Evolutionary conservation across 1,140 invertebrate genomes (phyloP).

Genomic region (Eurosta solidaginis): DNA sequence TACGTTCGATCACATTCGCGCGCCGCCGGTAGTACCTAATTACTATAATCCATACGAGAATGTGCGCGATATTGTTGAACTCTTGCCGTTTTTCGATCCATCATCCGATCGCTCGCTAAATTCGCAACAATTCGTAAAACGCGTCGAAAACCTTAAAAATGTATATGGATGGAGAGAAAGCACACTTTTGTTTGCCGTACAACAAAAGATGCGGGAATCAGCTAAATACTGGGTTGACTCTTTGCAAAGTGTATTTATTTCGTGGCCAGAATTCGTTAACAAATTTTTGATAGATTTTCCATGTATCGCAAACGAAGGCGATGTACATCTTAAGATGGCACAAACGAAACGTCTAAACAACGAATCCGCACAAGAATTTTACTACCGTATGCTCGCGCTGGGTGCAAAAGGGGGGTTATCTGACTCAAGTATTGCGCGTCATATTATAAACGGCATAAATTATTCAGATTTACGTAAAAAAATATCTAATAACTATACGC

Average conservation of each 20-base stretch:
- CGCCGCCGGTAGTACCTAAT: no score
- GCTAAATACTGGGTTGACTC: no score
- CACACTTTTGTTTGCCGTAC: conserved; percentile 10
- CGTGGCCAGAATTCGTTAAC: no score
- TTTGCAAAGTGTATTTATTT: no score
- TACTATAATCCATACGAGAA: neutral
- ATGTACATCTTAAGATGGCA: no score
- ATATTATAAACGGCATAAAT: conserved; percentile 21
- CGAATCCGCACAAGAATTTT: neutral
- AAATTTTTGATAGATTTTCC: no score
- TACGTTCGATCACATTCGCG: no score
- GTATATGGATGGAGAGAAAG: neutral
- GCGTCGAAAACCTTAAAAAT: neutral
- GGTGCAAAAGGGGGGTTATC: neutral
- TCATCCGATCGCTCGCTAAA: neutral
- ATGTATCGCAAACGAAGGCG: neutral
- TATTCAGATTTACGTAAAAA: neutral
- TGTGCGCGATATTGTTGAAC: neutral
- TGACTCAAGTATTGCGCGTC: neutral
- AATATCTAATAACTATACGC: neutral
- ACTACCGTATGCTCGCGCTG: neutral
- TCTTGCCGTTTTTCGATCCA: no score
- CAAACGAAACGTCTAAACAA: no score
- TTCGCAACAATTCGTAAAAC: conserved; percentile 1
- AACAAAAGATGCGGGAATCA: no score